These are phyloP conservation scores for Hystrix brachyura DNA, from an alignment of 2,113 vertebrate species.

Conservation along the genomic window DNA sequence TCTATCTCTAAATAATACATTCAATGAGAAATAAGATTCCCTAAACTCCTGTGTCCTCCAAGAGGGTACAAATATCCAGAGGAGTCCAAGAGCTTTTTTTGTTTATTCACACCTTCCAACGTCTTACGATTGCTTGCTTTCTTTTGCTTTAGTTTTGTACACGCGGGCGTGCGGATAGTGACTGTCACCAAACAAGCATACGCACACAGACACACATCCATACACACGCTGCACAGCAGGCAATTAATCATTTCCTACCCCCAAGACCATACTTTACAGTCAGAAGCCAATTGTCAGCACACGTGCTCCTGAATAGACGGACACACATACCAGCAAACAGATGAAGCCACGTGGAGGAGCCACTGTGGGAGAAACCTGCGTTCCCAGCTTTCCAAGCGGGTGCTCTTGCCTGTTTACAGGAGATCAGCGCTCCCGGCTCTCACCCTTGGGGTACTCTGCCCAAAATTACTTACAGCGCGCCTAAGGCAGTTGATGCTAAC, in stretches of 20 bases:
- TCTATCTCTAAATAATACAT: neutral
- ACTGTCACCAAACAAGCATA: slow-evolving; percentile 27
- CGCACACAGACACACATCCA: neutral
- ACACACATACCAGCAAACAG: slow-evolving; percentile 69
- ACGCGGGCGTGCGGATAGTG: slow-evolving; percentile 4
- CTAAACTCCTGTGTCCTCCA: neutral
- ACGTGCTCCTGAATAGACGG: slow-evolving; percentile 75
- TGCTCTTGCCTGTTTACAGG: slow-evolving; percentile 65
- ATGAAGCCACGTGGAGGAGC: slow-evolving; percentile 67
- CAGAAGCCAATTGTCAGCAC: slow-evolving; percentile 76
- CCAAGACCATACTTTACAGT: slow-evolving; percentile 75
- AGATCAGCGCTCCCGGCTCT: slow-evolving; percentile 47
- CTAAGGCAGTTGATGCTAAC: slow-evolving; percentile 26
- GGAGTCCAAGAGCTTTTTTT: neutral
- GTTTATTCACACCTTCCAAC: slow-evolving; percentile 39
- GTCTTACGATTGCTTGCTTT: slow-evolving; percentile 48
- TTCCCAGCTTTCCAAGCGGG: slow-evolving; percentile 79
- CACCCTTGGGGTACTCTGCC: slow-evolving; percentile 59
- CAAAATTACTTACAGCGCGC: slow-evolving; percentile 59
- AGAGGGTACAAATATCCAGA: neutral
- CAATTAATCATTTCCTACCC: slow-evolving; percentile 78
- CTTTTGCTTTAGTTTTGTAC: slow-evolving; percentile 52
- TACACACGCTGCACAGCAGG: slow-evolving; percentile 44
- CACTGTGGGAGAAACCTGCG: slow-evolving; percentile 63
- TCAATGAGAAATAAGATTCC: neutral